These are phyloP conservation scores for Platygyra sinensis DNA, from an alignment of 64 coral and sea anemone genomes.

Conservation along the genomic window DNA sequence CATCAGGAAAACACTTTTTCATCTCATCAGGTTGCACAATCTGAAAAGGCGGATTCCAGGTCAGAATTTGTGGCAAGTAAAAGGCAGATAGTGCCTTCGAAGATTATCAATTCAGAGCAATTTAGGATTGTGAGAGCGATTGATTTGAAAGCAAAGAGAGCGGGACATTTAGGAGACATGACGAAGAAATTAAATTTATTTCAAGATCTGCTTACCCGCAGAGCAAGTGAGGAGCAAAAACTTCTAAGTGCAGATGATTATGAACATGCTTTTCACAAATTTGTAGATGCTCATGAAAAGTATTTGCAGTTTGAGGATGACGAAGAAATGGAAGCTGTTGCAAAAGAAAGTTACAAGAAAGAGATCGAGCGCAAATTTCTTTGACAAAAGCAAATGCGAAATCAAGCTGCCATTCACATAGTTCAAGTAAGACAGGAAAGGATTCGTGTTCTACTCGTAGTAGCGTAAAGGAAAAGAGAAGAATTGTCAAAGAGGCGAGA, in stretches of 20 bases:
- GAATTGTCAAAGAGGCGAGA: no score
- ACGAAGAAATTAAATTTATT: slow-evolving; percentile 32
- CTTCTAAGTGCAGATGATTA: slow-evolving; percentile 23
- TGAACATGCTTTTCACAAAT: no score
- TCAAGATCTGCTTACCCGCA: slow-evolving; percentile 36
- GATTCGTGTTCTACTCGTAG: no score
- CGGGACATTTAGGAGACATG: slow-evolving; percentile 58
- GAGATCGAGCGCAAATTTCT: no score
- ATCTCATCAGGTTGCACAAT: slow-evolving; percentile 3
- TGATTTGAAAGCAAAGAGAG: slow-evolving; percentile 33
- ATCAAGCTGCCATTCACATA: no score
- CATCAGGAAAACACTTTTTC: background rate
- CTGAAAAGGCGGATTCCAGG: no score
- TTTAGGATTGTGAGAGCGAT: slow-evolving; percentile 24
- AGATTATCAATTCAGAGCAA: slow-evolving; percentile 8
- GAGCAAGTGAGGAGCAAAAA: slow-evolving; percentile 18
- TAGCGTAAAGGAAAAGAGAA: no score
- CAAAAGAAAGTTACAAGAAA: no score
- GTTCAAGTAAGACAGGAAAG: no score
- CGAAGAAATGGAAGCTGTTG: background rate
- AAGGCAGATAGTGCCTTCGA: slow-evolving; percentile 14
- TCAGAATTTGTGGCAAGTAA: background rate
- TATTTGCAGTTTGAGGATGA: no score
- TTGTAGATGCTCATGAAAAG: no score
- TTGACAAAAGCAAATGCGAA: no score